Evolutionary conservation across 2,113 vertebrate genomes (phyloP).

Genomic region (Dasyornis broadbenti): DNA sequence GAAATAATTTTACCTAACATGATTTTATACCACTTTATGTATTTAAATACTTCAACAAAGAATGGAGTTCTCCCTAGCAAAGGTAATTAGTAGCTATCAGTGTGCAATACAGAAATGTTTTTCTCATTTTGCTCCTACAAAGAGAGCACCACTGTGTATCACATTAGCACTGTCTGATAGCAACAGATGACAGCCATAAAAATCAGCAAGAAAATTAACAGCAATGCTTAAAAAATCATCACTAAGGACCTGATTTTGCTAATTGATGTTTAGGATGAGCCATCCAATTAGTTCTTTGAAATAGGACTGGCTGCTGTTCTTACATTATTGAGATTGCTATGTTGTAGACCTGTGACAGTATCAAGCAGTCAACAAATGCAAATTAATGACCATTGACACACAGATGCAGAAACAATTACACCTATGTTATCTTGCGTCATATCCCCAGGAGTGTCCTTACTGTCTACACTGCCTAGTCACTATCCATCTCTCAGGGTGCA

Average conservation of each 20-base stretch:
- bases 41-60: constrained; percentile 61
- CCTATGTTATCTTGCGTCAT: background rate
- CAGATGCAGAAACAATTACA: background rate
- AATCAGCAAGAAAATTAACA: constrained; percentile 71
- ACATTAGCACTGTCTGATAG: constrained; percentile 61
- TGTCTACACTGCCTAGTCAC: background rate
- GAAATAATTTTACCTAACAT: background rate
- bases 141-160: constrained; percentile 67
- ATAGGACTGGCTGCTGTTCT: constrained; percentile 18
- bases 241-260: constrained; percentile 63
- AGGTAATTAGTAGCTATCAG: constrained; percentile 73
- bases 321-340: background rate
- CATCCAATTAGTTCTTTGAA: constrained; percentile 70
- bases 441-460: background rate
- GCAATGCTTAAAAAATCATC: constrained; percentile 67
- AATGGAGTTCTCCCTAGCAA: constrained; percentile 59
- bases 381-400: constrained; percentile 15
- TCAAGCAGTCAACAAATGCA: constrained; percentile 26
- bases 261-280: constrained; percentile 69
- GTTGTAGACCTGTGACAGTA: constrained; percentile 38
- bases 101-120: constrained; percentile 67
- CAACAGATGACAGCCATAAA: constrained; percentile 66
- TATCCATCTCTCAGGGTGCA: background rate
- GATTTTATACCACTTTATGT: constrained; percentile 58
- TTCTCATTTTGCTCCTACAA: constrained; percentile 64